Percentiles rank a stretch among this genome's conserved stretches.
Evolutionary conservation across 2,888 invertebrate species (phyloP).

Genomic region (Protonemura montana): DNA sequence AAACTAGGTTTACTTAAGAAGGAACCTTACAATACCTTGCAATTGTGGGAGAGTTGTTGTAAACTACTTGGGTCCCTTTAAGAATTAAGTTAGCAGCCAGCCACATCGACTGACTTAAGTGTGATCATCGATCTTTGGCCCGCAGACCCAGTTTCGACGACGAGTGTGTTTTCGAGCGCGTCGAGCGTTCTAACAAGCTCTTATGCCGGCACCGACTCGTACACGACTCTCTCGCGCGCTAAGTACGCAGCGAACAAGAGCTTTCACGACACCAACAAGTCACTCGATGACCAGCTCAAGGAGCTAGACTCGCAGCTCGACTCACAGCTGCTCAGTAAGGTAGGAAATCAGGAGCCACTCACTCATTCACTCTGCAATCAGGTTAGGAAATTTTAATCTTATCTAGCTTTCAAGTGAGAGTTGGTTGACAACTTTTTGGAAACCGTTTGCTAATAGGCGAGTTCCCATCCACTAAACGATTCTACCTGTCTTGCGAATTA

Average conservation of each 20-base stretch:
- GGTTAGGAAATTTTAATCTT: background rate
- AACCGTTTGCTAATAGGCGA: background rate
- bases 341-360: constrained; percentile 54
- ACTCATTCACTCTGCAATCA: background rate
- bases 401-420: constrained; percentile 18
- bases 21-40: no score
- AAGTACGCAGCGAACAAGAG: constrained; percentile 63
- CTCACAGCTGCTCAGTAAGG: constrained; percentile 72
- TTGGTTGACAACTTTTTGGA: background rate
- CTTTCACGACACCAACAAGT: constrained; percentile 77
- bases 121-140: background rate
- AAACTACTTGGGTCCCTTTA: no score
- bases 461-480: background rate
- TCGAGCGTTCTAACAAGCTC: constrained; percentile 68
- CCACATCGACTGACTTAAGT: no score
- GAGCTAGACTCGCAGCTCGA: constrained; percentile 81
- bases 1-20: no score
- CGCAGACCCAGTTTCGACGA: constrained; percentile 51
- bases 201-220: constrained; percentile 64
- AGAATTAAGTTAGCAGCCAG: constrained; percentile 43
- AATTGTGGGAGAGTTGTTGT: no score
- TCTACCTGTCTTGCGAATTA: no score
- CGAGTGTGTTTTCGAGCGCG: constrained; percentile 59
- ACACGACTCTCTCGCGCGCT: constrained; percentile 43
- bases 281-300: constrained; percentile 81